These are phyloP conservation scores for Endotricha flammealis DNA, from an alignment of 2,888 invertebrate species.

Conservation along the genomic window DNA sequence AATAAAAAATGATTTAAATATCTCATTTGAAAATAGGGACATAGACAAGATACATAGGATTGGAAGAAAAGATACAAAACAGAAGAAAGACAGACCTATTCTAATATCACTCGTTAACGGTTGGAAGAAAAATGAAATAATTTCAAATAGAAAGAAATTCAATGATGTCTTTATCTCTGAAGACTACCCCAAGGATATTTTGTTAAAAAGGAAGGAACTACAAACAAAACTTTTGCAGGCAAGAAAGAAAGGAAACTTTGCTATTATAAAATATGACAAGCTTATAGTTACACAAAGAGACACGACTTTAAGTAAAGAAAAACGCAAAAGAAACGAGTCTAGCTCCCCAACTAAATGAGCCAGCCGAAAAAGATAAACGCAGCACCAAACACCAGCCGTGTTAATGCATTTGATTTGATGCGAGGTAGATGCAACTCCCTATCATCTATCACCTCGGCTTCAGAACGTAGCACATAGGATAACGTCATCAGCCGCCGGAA, in stretches of 20 bases:
- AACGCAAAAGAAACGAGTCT: no score
- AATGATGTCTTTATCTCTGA: constrained; percentile 1
- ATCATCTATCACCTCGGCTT: no score
- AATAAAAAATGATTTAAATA: not conserved
- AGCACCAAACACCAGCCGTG: no score
- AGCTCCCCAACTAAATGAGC: no score
- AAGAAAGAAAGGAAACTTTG: constrained; percentile 5
- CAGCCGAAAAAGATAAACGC: no score
- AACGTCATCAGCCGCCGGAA: no score
- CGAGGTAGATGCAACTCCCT: no score
- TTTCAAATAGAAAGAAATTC: constrained; percentile 6
- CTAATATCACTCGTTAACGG: constrained; percentile 1
- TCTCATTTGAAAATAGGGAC: not conserved
- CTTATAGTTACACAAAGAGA: no score
- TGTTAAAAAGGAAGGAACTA: constrained; percentile 1
- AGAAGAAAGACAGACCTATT: constrained; percentile 3
- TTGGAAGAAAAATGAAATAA: constrained; percentile 8
- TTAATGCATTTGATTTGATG: no score
- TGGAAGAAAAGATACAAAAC: not conserved
- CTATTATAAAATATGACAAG: constrained; percentile 5
- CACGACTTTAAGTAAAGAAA: no score
- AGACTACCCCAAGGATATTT: constrained; percentile 6
- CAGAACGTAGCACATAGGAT: no score
- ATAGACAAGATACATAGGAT: constrained; percentile 3
- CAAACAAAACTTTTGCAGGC: not conserved